Conservation (phyloP, 1,140 invertebrate genomes). For the Amphibalanus amphitrite region DNA sequence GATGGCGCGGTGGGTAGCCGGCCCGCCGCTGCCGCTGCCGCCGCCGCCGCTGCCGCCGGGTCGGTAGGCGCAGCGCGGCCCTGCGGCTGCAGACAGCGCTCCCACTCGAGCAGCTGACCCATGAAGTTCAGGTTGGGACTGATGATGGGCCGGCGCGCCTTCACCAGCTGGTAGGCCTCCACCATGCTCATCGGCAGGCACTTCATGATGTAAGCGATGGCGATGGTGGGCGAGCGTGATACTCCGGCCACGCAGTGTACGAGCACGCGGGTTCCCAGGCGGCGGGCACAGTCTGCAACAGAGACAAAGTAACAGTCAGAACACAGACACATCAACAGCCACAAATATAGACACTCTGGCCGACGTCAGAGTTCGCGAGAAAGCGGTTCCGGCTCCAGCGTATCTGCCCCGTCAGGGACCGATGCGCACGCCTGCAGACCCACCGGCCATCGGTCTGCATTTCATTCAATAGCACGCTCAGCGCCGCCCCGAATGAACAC, state of each 20-base stretch:
- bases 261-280: conserved; percentile 56
- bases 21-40: too few species aligned
- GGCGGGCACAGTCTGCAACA: conserved; percentile 65
- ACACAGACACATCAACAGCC: neutral
- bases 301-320: conserved; percentile 19
- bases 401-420: too few species aligned
- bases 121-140: conserved; percentile 96
- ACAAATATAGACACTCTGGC: too few species aligned
- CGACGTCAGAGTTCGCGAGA: too few species aligned
- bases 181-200: conserved; percentile 68
- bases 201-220: conserved; percentile 87
- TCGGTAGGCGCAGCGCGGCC: neutral
- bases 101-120: conserved; percentile 77
- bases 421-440: too few species aligned
- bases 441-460: too few species aligned
- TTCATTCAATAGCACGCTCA: too few species aligned
- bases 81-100: conserved; percentile 39
- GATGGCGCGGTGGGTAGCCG: too few species aligned
- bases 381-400: too few species aligned
- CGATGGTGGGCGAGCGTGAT: conserved; percentile 81
- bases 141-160: conserved; percentile 69
- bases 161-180: conserved; percentile 77
- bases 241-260: conserved; percentile 92
- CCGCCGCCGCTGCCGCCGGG: too few species aligned
- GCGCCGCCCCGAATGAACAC: too few species aligned